Base-by-base conservation (phyloP, 2,113 vertebrate genomes). In the Ploceus nigricollis region DNA sequence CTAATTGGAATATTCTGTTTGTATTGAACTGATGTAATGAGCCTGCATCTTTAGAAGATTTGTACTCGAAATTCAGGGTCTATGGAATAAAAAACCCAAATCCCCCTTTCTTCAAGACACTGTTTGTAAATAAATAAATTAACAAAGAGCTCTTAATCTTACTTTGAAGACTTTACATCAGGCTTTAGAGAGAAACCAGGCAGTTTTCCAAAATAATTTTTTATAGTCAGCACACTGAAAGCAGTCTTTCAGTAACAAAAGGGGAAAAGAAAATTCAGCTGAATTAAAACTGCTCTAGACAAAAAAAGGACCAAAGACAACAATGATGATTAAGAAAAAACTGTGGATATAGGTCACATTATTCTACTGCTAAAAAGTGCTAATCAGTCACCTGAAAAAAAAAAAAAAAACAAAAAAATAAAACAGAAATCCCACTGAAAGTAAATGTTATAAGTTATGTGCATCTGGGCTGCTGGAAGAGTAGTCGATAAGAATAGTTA, bases 131-230 rank as follows among this genome's bases (percentile, higher is more conserved):
- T 96, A 95, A 92, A 95, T 93, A 92, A 90, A 88, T 60, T 15
- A 85, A 81, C 23, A 92, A 95, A 80, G 35, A 87, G 71, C 51
- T 73, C 77, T 97, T 93, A 87, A 87, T 96, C 96, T 97, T 94
- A 70, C 94, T 98, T 98, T 97, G 97, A 97, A 98, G 95, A 95
- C 90, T 95, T 97, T 82, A 78, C 68, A 84, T 96, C 96, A 94
- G 85, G 88, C 90, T 97, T 93, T 87, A 80, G 94, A 97, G 98
- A 95, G 56, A 96, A 96, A 92, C 72, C 60, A 96, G 97, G 97
- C 97, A 97, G 53, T 39, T 57, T 94, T 97, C 97, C 97, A 98
- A 97, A 96, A 90, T 40, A 96, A 97, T 91, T 84, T 97, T 98
- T 98, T 97, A 89, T 82, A 81, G 61, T 97, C 97, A 97, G 97